Evolutionary conservation across 2,797 vertebrate species (phyloP), one percentile per base, ranked within the genome.

Genomic region (Masticophis lateralis): DNA sequence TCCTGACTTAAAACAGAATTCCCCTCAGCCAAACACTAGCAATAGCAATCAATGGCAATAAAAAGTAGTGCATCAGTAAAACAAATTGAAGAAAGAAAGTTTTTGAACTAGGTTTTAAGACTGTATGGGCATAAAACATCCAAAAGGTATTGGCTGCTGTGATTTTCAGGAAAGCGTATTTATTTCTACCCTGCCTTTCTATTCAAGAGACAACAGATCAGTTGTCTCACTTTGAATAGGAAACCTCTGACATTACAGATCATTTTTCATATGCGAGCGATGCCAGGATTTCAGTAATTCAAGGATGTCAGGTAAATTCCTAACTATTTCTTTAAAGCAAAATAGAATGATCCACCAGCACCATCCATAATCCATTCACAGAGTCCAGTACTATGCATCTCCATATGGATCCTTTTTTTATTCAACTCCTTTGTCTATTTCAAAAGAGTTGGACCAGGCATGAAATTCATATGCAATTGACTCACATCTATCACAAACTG

Each of bases 1-100:
- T 94, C 92, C 94, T 89, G 90, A 91, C 66, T 93, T 87, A 86
- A 88, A 88, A 93, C 91, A 63, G 0, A 93, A 87, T 74, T 94
- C 83, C 27, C 7, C 32, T 90, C 83, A 96, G 74, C 14, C 56
- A 92, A 37, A 89, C 1, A 69, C 91, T 93, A 91, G 89, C 88
- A 92, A 57, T 11, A 59, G 1, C 60, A 51, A 66, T 57, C 53
- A 63, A 27, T 57, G 22, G 16, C 88, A 27, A 28, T 47, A 47
- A 53, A 69, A 91, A 94, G 7, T 32, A 88, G 9, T 74, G 92
- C 91, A 53, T 87, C 90, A 56, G 87, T 90, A 92, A 32, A 51
- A 90, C 28, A 93, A 93, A 92, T 88, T 92, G 32, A 4, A 43
- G 86, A 92, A 87, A 74, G 5, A 61, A 57, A 59, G 20, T 32